phyloP scores from a whole-genome alignment of 2,113 vertebrate species.

The Tylochromis polylepis region DNA sequence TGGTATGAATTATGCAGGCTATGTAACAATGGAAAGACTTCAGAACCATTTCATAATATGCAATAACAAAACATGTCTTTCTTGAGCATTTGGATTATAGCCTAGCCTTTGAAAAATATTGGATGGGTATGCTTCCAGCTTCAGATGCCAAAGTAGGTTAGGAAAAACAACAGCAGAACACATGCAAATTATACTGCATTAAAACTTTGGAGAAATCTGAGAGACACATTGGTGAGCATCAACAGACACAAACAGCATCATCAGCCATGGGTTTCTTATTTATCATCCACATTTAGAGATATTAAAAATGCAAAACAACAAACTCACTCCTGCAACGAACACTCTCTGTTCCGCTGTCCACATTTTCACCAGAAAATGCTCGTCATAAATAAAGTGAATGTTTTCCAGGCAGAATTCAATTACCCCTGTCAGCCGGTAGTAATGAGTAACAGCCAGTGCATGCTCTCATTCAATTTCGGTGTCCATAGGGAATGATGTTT shows the following conservation, averaged over 20 bases:
- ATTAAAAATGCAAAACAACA: background rate
- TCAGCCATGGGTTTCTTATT: background rate
- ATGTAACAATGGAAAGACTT: slow-evolving; percentile 7
- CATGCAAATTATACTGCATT: background rate
- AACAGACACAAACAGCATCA: background rate
- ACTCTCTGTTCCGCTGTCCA: background rate
- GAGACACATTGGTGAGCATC: background rate
- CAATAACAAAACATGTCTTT: background rate
- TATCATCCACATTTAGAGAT: background rate
- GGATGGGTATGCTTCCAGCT: background rate
- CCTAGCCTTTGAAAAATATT: slow-evolving; percentile 6
- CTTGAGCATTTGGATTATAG: slow-evolving; percentile 15
- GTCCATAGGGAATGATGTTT: slow-evolving; percentile 51
- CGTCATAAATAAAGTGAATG: slow-evolving; percentile 59
- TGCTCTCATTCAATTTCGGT: slow-evolving; percentile 68
- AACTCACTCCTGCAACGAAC: background rate
- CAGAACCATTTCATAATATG: background rate
- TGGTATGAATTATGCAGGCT: background rate
- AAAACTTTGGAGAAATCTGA: background rate
- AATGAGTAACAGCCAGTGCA: slow-evolving; percentile 67
- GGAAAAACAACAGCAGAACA: background rate
- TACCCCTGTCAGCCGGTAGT: slow-evolving; percentile 55
- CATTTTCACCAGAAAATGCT: slow-evolving; percentile 25
- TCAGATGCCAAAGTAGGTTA: background rate
- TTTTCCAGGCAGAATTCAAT: slow-evolving; percentile 64